Base-by-base conservation (phyloP, 2,113 vertebrate species). In the Poecile atricapillus region DNA sequence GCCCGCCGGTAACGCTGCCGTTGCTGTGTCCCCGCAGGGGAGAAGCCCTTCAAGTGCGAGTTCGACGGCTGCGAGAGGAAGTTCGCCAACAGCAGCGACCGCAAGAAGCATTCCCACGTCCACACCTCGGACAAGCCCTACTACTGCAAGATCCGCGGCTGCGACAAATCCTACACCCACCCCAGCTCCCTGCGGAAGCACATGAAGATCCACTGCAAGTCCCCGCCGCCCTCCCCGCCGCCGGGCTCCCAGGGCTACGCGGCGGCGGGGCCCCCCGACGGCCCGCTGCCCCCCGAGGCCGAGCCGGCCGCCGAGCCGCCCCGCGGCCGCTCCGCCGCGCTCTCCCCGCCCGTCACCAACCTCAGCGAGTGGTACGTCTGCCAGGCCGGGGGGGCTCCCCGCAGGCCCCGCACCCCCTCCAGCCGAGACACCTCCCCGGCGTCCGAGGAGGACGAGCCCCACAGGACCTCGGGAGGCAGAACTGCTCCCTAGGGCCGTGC, bases 361-460 rank as follows among this genome's bases (percentile, higher is more conserved):
- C 99, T 99, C 97, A 99, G 99, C 78, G 99, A 99, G 98, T 99
- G 99, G 99, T 99, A 99, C 44, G 99, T 99, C 87, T 99, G 99
- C 97, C 99, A 99, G 95, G 99, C 99, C 30, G 98, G 98, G 75
- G 99, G 98, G 1, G 98, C 96, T 4, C 98, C 98, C 68, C 98
- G 98, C 92, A 98, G 98, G 97, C 98, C 99, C 64, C 99, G 98
- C 95, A 98, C 98, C 28, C 98, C 99, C 76, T 98, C 99, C 96
- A 99, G 99, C 96, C 98, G 99, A 5, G 98, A 97, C 95, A 97
- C 98, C 69, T 99, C 99, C 68, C 99, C 99, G 1, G 98, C 99
- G 28, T 99, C 99, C 14, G 99, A 99, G 69, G 99, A 98, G 3
- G 99, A 99, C 74, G 99, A 99, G 94, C 97, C 98, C 75, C 99